Base-by-base conservation (phyloP, 2,113 vertebrate genomes). In the Sitta europaea region DNA sequence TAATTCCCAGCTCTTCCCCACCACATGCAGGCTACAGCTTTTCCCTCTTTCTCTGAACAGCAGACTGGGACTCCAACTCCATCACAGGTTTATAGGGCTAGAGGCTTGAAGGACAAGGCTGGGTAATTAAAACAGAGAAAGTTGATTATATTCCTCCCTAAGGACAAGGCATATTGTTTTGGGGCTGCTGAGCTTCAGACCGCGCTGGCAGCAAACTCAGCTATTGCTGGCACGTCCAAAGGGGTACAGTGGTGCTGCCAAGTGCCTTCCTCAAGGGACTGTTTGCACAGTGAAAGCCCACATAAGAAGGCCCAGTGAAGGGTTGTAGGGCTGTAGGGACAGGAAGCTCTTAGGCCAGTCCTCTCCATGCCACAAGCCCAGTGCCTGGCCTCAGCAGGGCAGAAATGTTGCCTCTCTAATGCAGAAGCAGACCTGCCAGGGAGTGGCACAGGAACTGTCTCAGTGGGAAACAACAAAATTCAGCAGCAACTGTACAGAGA, bases 361-460 rank as follows among this genome's bases (percentile, higher is more conserved):
- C 17, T 35, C 22, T 57, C 22, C 27, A 11, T 53, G 42, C 10
- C 31, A 11, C 3, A 5, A 43, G 14, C 9, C 23, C 29, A 20
- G 28, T 27, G 7, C 22, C 29, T 53, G 40, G 24, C 43, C 13
- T 4, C 50, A 68, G 53, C 53, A 65, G 14, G 10, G 31, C 57
- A 90, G 61, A 86, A 78, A 24, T 0, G 0, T 9, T 55, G 21
- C 27, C 24, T 62, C 21, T 75, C 45, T 71, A 36, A 51, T 5
- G 18, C 23, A 58, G 38, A n/a, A 62, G 20, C 2, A 3, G 33
- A 48, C 27, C 6, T 6, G 16, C 8, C 33, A 50, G 23, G 1
- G 2, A 1, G 0, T 12, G 7, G 31, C n/a, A 50, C 19, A 24
- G 35, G 42, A 66, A 28, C 5, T 2, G 5, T 45, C 17, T 43